These are phyloP conservation scores for Orgyia antiqua DNA, from an alignment of 2,888 invertebrate species.

Conservation along the genomic window DNA sequence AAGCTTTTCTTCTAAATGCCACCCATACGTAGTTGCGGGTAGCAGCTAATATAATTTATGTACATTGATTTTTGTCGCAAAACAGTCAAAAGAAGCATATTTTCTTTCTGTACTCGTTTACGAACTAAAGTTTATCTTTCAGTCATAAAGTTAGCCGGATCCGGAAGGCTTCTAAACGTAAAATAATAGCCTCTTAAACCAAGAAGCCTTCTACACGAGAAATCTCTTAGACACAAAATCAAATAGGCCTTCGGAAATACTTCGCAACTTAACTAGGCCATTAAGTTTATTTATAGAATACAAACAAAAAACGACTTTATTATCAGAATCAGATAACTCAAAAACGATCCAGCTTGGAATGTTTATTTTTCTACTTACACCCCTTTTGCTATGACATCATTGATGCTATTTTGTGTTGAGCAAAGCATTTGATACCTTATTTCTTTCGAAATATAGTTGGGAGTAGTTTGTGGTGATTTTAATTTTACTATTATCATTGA, in stretches of 20 bases:
- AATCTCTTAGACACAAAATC: slow-evolving; percentile 21
- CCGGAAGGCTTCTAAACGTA: slow-evolving; percentile 1
- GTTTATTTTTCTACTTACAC: slow-evolving; percentile 17
- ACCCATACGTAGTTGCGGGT: too few relatives aligned
- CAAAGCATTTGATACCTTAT: not conserved
- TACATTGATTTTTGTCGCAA: too few relatives aligned
- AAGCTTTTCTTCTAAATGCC: too few relatives aligned
- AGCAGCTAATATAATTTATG: too few relatives aligned
- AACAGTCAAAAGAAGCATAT: too few relatives aligned
- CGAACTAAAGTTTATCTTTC: too few relatives aligned
- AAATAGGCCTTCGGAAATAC: slow-evolving; percentile 18
- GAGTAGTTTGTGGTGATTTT: not conserved
- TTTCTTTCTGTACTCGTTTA: too few relatives aligned
- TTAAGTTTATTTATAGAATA: not conserved
- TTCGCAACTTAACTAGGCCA: slow-evolving; percentile 1
- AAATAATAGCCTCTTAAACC: slow-evolving; percentile 3
- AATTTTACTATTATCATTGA: slow-evolving; percentile 18
- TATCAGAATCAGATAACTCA: too few relatives aligned
- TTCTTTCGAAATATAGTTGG: not conserved
- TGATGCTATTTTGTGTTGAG: slow-evolving; percentile 4
- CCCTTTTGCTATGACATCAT: slow-evolving; percentile 23
- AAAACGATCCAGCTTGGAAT: too few relatives aligned
- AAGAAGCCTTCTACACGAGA: slow-evolving; percentile 21
- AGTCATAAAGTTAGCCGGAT: not conserved
- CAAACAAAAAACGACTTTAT: not conserved